Base-by-base conservation (phyloP, 2,797 vertebrate genomes). In the Ptychadena robeensis region DNA sequence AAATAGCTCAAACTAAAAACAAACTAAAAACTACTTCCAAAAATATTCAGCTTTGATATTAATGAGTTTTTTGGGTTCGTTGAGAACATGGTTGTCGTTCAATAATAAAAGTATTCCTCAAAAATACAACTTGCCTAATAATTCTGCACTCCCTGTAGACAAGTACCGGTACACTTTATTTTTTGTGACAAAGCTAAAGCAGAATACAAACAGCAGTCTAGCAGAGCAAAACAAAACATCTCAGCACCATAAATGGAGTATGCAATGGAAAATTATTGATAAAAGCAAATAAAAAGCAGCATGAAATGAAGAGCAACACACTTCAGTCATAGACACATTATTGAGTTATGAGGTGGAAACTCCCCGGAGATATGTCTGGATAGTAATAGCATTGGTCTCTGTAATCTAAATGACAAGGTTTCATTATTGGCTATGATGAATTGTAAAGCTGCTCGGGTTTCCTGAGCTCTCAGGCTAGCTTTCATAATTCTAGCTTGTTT, bases 371-470 rank as follows among this genome's bases (percentile, higher is more conserved):
- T 75, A 73, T 80, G 35, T 74, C n/a, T 73, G 35, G 76, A 63
- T 74, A 84, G 77, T 74, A 79, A 73, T 84, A 80, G 70, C 70
- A 79, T 80, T 80, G 76, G 64, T 69, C 82, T 61, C 71, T 75
- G 82, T 68, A 74, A 80, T 74, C 73, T 35, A 69, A 63, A 85
- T 85, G 72, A 75, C 71, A 85, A 74, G 57, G 64, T 80, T 79
- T 75, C 72, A 75, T 85, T 85, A 80, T 53, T 75, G 72, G 40
- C 27, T 80, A 69, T 85, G 71, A 69, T 85, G 68, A 68, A 79
- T 85, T 48, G 65, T 44, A 35, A 69, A 75, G 31, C 22, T 61
- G 40, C 15, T 35, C 32, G 31, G 9, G 37, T 72, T 71, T 70
- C 65, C 48, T 74, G 59, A 76, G 76, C 61, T 66, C 48, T 69